phyloP scores from a whole-genome alignment of 2,113 vertebrate species.

The Macquaria ambigua region DNA sequence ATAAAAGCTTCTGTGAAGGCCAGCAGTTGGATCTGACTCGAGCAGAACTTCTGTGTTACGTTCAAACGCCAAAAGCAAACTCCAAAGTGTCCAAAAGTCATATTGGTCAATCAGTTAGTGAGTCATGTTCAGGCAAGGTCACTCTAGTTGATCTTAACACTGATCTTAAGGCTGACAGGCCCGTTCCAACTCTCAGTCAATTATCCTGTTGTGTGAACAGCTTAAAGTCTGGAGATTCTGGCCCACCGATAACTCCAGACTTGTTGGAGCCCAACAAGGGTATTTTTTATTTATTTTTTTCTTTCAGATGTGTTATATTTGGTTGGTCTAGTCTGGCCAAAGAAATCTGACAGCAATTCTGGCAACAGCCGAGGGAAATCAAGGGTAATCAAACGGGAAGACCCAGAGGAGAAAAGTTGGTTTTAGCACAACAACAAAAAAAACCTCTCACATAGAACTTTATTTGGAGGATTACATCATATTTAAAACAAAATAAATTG shows the following conservation, averaged over 20 bases:
- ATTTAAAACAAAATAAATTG: neutral
- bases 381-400: slow-evolving; percentile 16
- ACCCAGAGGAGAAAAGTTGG: neutral
- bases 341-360: slow-evolving; percentile 5
- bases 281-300: neutral
- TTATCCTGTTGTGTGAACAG: slow-evolving; percentile 12
- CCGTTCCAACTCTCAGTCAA: neutral
- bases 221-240: slow-evolving; percentile 1
- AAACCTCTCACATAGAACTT: neutral
- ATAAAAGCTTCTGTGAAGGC: neutral
- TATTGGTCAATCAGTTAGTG: neutral
- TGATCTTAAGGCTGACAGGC: slow-evolving; percentile 1
- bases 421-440: neutral
- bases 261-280: neutral
- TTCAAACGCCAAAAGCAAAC: neutral
- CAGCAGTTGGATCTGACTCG: neutral
- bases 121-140: neutral
- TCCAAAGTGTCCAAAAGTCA: neutral
- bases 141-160: slow-evolving; percentile 6
- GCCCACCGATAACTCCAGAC: slow-evolving; percentile 10
- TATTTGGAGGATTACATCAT: neutral
- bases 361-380: neutral
- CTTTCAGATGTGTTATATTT: slow-evolving; percentile 18
- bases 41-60: neutral
- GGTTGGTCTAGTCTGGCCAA: slow-evolving; percentile 9